These are phyloP conservation scores for Chrysocyon brachyurus DNA, from an alignment of 2,797 vertebrate species.

Conservation along the genomic window DNA sequence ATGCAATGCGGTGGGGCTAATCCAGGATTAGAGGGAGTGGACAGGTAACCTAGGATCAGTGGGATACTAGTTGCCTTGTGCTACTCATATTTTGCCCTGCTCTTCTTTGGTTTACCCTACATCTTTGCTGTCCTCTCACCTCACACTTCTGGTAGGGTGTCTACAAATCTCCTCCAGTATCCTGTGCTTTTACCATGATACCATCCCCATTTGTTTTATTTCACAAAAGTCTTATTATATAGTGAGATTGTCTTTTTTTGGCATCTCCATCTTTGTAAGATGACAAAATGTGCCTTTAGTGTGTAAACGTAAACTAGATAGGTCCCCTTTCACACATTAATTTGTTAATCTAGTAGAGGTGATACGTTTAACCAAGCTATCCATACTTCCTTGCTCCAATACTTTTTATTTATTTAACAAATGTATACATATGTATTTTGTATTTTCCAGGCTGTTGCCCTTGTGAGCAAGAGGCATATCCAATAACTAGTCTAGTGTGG, in stretches of 20 bases:
- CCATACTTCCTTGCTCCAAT: neutral
- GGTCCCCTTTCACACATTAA: neutral
- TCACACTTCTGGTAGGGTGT: neutral
- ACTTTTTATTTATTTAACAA: slow-evolving; percentile 36
- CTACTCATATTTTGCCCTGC: neutral
- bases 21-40: neutral
- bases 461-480: neutral
- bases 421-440: neutral
- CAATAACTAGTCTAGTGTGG: neutral
- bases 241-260: neutral
- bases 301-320: neutral
- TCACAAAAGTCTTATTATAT: neutral
- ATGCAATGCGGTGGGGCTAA: neutral
- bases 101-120: neutral
- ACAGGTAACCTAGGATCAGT: neutral
- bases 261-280: neutral
- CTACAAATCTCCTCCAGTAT: neutral
- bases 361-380: neutral
- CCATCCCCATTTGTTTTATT: neutral
- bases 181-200: neutral
- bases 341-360: neutral
- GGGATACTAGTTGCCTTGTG: neutral
- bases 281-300: neutral
- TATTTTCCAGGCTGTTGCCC: neutral
- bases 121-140: neutral